Evolutionary conservation across 2,888 invertebrate genomes (phyloP).

Genomic region (Leptinotarsa juncta): DNA sequence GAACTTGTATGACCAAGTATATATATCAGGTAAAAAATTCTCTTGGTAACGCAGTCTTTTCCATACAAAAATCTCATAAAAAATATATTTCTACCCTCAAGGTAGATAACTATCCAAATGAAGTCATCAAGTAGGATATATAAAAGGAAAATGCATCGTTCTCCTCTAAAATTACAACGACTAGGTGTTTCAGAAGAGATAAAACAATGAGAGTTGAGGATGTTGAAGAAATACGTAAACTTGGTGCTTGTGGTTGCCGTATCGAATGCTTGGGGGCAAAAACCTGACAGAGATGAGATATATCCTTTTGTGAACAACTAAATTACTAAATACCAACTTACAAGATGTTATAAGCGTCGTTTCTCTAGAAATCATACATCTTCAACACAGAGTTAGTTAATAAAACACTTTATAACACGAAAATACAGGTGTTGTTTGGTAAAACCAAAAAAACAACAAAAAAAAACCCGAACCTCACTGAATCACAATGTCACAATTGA

Average conservation of each 20-base stretch:
- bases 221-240: not conserved
- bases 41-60: too few species aligned
- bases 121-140: too few species aligned
- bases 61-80: too few species aligned
- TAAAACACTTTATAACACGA: constrained; percentile 5
- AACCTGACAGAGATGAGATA: not conserved
- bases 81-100: too few species aligned
- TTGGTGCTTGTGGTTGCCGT: not conserved
- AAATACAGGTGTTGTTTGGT: not conserved
- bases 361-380: constrained; percentile 9
- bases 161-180: not conserved
- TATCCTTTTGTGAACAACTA: not conserved
- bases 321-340: constrained; percentile 12
- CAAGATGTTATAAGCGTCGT: not conserved
- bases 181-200: not conserved
- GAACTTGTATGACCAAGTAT: too few species aligned
- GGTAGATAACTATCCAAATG: too few species aligned
- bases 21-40: too few species aligned
- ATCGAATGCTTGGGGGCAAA: constrained; percentile 8
- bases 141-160: not conserved
- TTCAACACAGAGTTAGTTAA: not conserved
- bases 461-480: constrained; percentile 13
- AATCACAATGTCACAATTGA: constrained; percentile 11
- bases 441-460: constrained; percentile 19
- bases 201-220: not conserved